Base-by-base conservation (phyloP, 2,113 vertebrate genomes). In the Ailuropoda melanoleuca region DNA sequence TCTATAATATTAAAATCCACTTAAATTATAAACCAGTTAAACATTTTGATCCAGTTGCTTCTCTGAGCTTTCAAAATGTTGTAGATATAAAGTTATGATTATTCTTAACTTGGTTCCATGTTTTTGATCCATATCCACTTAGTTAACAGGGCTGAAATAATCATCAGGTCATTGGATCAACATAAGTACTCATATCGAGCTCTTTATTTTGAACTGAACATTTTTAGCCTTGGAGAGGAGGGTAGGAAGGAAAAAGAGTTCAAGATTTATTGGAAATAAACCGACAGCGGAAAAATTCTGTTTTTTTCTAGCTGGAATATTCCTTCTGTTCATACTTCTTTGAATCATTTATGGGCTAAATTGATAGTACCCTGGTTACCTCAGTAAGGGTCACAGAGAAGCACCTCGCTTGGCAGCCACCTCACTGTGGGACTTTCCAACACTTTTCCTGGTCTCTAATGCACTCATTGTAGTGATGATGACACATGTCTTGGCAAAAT, bases 201-300 rank as follows among this genome's bases (percentile, higher is more conserved):
- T 86, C 12, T 94, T 94, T 60, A 87, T 87, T 93, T 74, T 88
- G 43, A 96, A n/a, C 7, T 68, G 91, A 70, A 80, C 1, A 21
- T 89, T 84, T 94, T 88, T 78, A 56, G 14, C 31, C 93, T n/a
- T 78, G 31, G 18, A 53, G 1, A 6, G 26, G 10, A 68, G 1
- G 3, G 46, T 12, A 87, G 55, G 19, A 88, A 60, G n/a, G 37
- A 56, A 91, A 96, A 70, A n/a, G 34, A 39, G 10, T 5, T 88
- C 70, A 93, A 88, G 50, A 64, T 82, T 86, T 96, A 92, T 39
- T 97, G 75, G 23, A 66, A 97, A 77, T 66, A 86, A 92, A 66
- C 58, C 18, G 31, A 68, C n/a, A 75, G 1, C 87, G n/a, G 18
- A 85, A 55, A 96, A 95, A 84, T 6, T 26, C 3, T 93, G 3